Evolutionary conservation across 2,888 invertebrate genomes (phyloP), one percentile per base, ranked within the genome.

Genomic region (Heteromurus nitidus): DNA sequence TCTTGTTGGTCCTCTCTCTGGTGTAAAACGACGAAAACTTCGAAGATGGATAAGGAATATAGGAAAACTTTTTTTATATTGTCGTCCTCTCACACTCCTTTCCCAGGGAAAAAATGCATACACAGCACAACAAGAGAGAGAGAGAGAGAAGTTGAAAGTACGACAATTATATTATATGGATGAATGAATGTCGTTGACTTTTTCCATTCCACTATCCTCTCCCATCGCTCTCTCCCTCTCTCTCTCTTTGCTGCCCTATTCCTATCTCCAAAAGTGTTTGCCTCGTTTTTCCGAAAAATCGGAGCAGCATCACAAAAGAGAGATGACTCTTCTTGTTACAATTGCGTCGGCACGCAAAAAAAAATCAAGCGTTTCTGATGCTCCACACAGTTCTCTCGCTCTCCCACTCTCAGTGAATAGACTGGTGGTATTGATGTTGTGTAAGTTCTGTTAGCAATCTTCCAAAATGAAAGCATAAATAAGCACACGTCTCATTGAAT

Each of bases 401-500:
- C 31, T 62, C 28, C 5, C 42, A 24, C 9, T 1, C n/a, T 62
- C 42, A 42, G 13, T 60, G 60, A 30, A 30, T 13, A 24, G 11
- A 36, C 64, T 65, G 68, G 44, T 76, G 76, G 74, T 76, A 82
- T 76, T 76, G 79, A 77, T 77, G 68, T 62, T 76, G 69, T 72
- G 69, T 24, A 55, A 70, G 82, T 73, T 76, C 67, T 83, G 70
- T 58, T 79, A 80, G 85, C 69, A 82, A 84, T 84, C 82, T 81
- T 72, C 65, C 53, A 55, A 72, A 85, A 85, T 82, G 84, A 85
- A 81, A 77, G 84, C 74, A 85, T 84, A 85, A 85, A 85, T 85
- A 84, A 85, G 85, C 76, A 68, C 83, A 85, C 85, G 85, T 84
- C 82, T 84, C 85, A 85, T 85, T 85, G 85, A 84, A 80, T 85